Percentiles rank a stretch among this genome's conserved stretches.
Conservation (phyloP, 2,113 vertebrate genomes). For the Excalfactoria chinensis region DNA sequence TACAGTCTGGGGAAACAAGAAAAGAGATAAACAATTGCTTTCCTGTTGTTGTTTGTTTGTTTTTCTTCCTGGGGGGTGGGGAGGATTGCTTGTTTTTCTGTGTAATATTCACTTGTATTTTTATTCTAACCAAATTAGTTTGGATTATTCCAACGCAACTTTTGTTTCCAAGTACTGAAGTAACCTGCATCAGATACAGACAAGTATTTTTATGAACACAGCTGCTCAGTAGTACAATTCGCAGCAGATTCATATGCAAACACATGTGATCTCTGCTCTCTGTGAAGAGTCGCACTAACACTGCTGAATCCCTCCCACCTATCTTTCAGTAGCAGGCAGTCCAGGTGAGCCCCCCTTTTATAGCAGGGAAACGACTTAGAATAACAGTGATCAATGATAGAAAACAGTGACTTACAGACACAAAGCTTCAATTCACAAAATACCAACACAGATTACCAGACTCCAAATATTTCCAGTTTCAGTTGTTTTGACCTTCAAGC, state of each 20-base stretch:
- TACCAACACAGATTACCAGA: background rate
- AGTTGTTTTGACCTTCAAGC: slow-evolving; percentile 1
- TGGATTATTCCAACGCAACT: background rate
- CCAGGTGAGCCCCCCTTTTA: background rate
- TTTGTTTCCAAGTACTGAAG: background rate
- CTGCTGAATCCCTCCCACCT: background rate
- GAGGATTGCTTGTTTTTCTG: background rate
- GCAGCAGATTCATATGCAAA: fast-evolving
- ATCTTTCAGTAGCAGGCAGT: background rate
- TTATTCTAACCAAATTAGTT: background rate
- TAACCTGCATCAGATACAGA: background rate
- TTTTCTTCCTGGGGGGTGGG: too few relatives aligned
- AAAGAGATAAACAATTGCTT: background rate
- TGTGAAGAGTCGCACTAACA: background rate
- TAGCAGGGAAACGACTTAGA: background rate
- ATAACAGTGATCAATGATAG: background rate
- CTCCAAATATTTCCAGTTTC: background rate
- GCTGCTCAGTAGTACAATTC: fast-evolving
- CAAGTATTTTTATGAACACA: background rate
- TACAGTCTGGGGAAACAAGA: background rate
- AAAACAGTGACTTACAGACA: background rate
- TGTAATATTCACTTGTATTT: background rate
- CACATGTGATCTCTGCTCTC: background rate
- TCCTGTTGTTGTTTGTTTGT: background rate
- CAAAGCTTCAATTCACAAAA: slow-evolving; percentile 19